A percentile compares a stretch with the other conserved stretches of the same genome.
Evolutionary conservation across 2,113 vertebrate genomes (phyloP).

Genomic region (Podarcis muralis): DNA sequence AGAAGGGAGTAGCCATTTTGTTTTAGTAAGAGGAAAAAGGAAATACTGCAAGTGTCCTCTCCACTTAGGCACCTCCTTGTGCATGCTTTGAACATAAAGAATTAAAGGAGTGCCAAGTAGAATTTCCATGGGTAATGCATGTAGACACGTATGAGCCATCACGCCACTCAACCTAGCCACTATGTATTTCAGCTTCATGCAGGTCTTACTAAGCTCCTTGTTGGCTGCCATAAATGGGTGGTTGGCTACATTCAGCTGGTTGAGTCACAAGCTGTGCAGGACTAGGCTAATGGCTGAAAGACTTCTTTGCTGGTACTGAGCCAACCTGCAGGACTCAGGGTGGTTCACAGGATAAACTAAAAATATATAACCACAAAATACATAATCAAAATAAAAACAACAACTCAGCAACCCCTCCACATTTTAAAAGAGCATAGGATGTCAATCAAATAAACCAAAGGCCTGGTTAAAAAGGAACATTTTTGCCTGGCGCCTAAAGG

Average conservation of each 20-base stretch:
- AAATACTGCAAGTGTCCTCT: too few relatives aligned
- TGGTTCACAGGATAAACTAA: too few relatives aligned
- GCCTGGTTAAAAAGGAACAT: too few relatives aligned
- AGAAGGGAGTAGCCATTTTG: too few relatives aligned
- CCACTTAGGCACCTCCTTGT: neutral
- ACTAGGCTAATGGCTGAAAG: neutral
- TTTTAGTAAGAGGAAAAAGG: too few relatives aligned
- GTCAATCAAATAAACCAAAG: too few relatives aligned
- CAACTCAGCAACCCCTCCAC: too few relatives aligned
- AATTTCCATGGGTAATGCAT: neutral
- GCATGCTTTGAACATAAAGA: neutral
- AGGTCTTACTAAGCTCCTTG: neutral
- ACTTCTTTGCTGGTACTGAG: neutral
- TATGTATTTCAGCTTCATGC: neutral
- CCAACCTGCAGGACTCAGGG: neutral
- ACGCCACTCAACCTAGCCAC: neutral
- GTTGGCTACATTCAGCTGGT: neutral
- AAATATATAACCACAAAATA: too few relatives aligned
- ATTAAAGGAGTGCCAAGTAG: neutral
- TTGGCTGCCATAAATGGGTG: neutral
- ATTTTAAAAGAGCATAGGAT: too few relatives aligned
- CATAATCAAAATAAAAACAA: too few relatives aligned
- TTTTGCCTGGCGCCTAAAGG: too few relatives aligned
- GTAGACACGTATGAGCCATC: neutral
- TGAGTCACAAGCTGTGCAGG: neutral